These are phyloP conservation scores for Uloborus plumipes DNA, from an alignment of 2,888 invertebrate genomes.

Conservation along the genomic window DNA sequence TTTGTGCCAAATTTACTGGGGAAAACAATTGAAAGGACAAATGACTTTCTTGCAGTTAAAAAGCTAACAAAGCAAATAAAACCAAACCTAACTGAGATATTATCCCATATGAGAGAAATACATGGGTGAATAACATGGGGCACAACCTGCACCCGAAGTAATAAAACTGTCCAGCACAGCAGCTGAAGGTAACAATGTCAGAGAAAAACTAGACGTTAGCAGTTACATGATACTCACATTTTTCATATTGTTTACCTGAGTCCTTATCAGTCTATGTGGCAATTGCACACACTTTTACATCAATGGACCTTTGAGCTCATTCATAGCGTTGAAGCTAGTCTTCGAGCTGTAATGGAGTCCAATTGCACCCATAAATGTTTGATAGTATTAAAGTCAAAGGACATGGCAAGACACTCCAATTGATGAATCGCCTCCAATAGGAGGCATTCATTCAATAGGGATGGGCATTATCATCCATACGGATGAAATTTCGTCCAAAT, in stretches of 20 bases:
- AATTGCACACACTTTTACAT: not conserved
- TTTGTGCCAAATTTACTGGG: not conserved
- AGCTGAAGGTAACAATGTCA: too few species aligned
- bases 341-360: not conserved
- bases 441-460: not conserved
- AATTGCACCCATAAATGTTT: too few species aligned
- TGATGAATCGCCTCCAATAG: not conserved
- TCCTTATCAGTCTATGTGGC: slow-evolving; percentile 7
- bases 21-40: not conserved
- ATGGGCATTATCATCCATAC: not conserved
- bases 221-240: not conserved
- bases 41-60: not conserved
- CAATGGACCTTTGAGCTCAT: not conserved
- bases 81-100: slow-evolving; percentile 3
- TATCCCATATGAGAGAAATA: not conserved
- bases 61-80: too few species aligned
- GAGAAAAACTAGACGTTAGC: not conserved
- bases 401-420: slow-evolving; percentile 4
- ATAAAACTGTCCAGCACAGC: not conserved
- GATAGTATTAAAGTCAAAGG: not conserved
- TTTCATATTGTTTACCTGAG: slow-evolving; percentile 9
- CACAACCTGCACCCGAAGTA: not conserved
- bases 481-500: slow-evolving; percentile 8
- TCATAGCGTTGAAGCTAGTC: not conserved
- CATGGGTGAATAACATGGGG: too few species aligned